These are phyloP conservation scores for Leucania comma DNA, from an alignment of 2,888 invertebrate genomes.

Conservation along the genomic window DNA sequence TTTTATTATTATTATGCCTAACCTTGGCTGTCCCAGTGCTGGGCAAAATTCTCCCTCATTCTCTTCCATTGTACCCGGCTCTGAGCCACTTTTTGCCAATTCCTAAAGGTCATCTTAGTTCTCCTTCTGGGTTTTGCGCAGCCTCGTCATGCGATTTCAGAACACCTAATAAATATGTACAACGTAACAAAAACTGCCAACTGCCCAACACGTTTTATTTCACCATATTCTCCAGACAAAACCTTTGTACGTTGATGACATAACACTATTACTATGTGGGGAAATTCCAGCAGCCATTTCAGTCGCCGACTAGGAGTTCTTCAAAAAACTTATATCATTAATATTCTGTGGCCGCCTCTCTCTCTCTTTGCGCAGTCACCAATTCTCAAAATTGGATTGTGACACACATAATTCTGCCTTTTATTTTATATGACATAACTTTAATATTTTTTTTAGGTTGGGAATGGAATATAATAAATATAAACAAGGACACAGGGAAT, in stretches of 20 bases:
- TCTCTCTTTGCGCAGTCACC: conserved; percentile 56
- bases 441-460: conserved; percentile 43
- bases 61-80: no score
- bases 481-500: conserved; percentile 12
- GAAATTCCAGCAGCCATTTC: conserved; percentile 23
- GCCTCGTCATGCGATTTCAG: no score
- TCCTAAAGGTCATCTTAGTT: no score
- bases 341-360: conserved; percentile 53
- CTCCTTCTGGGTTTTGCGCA: no score
- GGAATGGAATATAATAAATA: conserved; percentile 18
- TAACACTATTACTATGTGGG: conserved; percentile 37
- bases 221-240: conserved; percentile 16
- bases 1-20: no score
- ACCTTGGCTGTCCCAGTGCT: no score
- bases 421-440: conserved; percentile 56
- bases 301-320: conserved; percentile 39
- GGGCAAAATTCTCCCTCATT: no score
- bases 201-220: neutral
- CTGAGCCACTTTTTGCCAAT: no score
- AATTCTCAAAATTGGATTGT: conserved; percentile 62
- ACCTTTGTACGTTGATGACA: conserved; percentile 28
- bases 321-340: conserved; percentile 60
- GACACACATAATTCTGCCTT: conserved; percentile 58
- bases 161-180: neutral
- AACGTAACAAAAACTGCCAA: neutral